These are phyloP conservation scores for Axis porcinus DNA, from an alignment of 2,113 vertebrate genomes.

Conservation along the genomic window DNA sequence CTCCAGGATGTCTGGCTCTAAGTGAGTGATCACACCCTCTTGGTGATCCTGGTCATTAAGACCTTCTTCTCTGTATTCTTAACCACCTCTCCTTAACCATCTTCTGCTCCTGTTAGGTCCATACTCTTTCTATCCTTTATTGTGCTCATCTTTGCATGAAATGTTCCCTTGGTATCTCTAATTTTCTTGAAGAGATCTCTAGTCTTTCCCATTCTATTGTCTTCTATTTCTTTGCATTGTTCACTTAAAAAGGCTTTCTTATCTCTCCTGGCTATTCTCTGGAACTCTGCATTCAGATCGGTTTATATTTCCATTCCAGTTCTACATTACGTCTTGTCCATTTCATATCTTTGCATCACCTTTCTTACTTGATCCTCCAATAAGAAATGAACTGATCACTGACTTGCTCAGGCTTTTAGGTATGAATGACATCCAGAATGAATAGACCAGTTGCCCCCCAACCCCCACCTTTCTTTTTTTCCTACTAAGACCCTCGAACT, in stretches of 20 bases:
- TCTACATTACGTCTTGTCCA: background rate
- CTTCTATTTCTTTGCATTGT: background rate
- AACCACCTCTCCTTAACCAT: background rate
- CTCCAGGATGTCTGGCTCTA: background rate
- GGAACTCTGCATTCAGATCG: background rate
- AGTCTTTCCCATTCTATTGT: background rate
- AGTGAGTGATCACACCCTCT: background rate
- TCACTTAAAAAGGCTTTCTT: background rate
- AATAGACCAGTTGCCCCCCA: background rate
- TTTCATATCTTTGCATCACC: background rate
- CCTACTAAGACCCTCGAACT: background rate
- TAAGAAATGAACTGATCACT: background rate
- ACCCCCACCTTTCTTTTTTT: background rate
- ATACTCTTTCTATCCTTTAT: background rate
- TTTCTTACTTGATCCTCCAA: background rate
- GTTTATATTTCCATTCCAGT: background rate
- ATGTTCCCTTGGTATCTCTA: background rate
- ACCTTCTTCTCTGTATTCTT: background rate
- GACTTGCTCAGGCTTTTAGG: background rate
- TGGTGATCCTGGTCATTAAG: background rate
- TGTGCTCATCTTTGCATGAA: background rate
- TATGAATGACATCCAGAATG: background rate
- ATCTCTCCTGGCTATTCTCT: background rate
- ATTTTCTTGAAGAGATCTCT: background rate
- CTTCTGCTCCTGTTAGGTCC: background rate